These are phyloP conservation scores for Caenorhabditis japonica DNA, from an alignment of 2,888 invertebrate species.

Conservation along the genomic window DNA sequence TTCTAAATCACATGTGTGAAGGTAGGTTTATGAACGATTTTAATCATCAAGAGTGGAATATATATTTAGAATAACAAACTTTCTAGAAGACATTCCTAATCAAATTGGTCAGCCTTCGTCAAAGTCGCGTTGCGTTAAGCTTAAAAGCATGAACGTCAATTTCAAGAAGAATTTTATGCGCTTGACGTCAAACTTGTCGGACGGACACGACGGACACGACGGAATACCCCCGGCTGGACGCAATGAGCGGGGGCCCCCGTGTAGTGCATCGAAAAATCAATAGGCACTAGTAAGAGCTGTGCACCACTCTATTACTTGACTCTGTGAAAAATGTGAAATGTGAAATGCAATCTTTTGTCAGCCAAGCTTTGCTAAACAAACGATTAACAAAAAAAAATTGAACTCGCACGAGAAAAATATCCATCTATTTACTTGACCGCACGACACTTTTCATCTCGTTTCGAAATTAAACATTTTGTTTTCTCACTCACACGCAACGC, in stretches of 20 bases:
- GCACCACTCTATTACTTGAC: conserved; percentile 15
- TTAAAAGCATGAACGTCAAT: no score
- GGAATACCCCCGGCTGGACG: no score
- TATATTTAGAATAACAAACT: no score
- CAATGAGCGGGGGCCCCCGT: background rate
- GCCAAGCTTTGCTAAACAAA: conserved; percentile 28
- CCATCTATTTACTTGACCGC: conserved; percentile 4
- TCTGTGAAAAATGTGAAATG: background rate
- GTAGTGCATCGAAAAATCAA: conserved; percentile 40
- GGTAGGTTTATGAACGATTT: conserved; percentile 5
- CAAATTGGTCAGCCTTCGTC: no score
- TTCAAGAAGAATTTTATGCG: no score
- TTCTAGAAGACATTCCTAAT: no score
- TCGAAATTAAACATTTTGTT: background rate
- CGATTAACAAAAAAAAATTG: conserved; percentile 10
- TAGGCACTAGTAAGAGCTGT: conserved; percentile 24
- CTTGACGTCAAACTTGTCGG: no score
- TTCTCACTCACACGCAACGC: background rate
- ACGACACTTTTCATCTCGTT: background rate
- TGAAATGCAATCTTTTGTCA: background rate
- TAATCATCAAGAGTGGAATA: conserved; percentile 12
- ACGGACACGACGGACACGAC: no score
- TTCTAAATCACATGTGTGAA: conserved; percentile 26
- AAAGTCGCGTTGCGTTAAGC: no score
- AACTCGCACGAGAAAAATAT: conserved; percentile 8